Evolutionary conservation across 2,888 invertebrate genomes (phyloP).

Genomic region (Chrysolina haemoptera): DNA sequence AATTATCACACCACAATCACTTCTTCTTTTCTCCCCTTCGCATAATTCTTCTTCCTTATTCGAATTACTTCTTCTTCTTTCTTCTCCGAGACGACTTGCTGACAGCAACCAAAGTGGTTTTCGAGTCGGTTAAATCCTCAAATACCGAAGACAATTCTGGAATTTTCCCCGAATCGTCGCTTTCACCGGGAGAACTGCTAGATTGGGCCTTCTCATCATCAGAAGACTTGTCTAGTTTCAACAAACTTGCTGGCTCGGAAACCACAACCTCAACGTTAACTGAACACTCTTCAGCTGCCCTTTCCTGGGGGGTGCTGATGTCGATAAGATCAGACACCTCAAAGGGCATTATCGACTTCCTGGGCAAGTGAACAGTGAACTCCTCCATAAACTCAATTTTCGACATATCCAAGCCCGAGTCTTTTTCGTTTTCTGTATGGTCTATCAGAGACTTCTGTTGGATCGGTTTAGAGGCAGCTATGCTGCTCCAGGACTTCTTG

Average conservation of each 20-base stretch:
- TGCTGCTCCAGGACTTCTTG: conserved; percentile 73
- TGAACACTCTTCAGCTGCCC: conserved; percentile 33
- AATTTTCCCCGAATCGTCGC: conserved; percentile 71
- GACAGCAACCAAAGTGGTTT: conserved; percentile 52
- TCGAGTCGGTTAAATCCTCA: conserved; percentile 63
- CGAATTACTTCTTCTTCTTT: conserved; percentile 75
- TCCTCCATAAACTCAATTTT: conserved; percentile 53
- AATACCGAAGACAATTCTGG: conserved; percentile 59
- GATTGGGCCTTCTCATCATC: conserved; percentile 74
- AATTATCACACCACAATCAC: conserved; percentile 2
- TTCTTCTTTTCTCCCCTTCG: neutral
- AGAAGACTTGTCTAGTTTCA: conserved; percentile 71
- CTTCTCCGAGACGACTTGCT: conserved; percentile 70
- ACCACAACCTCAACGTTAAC: conserved; percentile 3
- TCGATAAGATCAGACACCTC: conserved; percentile 56
- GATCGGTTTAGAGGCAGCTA: conserved; percentile 67
- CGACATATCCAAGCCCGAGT: conserved; percentile 42
- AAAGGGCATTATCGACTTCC: conserved; percentile 42
- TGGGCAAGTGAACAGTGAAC: conserved; percentile 55
- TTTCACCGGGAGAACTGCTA: conserved; percentile 72
- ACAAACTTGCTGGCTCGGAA: conserved; percentile 62
- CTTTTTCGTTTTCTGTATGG: conserved; percentile 50
- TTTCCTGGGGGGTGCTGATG: conserved; percentile 54
- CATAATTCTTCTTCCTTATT: neutral
- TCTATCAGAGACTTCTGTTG: conserved; percentile 44